A percentile compares a stretch with the other conserved stretches of the same genome.
Evolutionary conservation across 2,888 invertebrate genomes (phyloP).

Genomic region (Leucophenga maculata): DNA sequence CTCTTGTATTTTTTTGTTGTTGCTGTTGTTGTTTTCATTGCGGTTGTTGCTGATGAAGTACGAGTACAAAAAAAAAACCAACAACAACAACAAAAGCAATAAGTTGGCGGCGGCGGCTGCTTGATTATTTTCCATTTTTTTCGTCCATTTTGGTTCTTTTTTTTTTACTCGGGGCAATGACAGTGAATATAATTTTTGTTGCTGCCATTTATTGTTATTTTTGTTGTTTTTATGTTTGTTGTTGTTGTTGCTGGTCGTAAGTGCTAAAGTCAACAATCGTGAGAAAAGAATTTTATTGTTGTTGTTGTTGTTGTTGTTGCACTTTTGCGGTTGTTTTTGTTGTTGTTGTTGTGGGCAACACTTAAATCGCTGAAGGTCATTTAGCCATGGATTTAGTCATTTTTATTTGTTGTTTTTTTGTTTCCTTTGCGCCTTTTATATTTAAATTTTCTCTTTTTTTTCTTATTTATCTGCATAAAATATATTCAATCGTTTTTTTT

Average conservation of each 20-base stretch:
- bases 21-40: constrained; percentile 22
- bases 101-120: too few species aligned
- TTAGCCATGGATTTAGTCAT: constrained; percentile 44
- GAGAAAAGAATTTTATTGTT: constrained; percentile 67
- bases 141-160: constrained; percentile 26
- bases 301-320: constrained; percentile 36
- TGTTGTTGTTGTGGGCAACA: constrained; percentile 41
- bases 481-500: too few species aligned
- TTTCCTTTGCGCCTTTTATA: constrained; percentile 54
- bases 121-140: constrained; percentile 46
- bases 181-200: constrained; percentile 53
- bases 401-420: constrained; percentile 39
- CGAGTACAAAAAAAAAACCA: constrained; percentile 24
- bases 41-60: constrained; percentile 22
- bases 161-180: constrained; percentile 52
- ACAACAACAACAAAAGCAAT: too few species aligned
- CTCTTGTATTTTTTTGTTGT: constrained; percentile 21
- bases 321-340: constrained; percentile 32
- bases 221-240: constrained; percentile 22
- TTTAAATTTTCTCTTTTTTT: constrained; percentile 46
- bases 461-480: constrained; percentile 17
- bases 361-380: constrained; percentile 57
- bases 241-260: constrained; percentile 55
- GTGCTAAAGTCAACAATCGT: constrained; percentile 67
- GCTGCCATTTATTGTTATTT: constrained; percentile 29